Evolutionary conservation across 1,140 invertebrate genomes (phyloP).

Genomic region (Mamestra configurata): DNA sequence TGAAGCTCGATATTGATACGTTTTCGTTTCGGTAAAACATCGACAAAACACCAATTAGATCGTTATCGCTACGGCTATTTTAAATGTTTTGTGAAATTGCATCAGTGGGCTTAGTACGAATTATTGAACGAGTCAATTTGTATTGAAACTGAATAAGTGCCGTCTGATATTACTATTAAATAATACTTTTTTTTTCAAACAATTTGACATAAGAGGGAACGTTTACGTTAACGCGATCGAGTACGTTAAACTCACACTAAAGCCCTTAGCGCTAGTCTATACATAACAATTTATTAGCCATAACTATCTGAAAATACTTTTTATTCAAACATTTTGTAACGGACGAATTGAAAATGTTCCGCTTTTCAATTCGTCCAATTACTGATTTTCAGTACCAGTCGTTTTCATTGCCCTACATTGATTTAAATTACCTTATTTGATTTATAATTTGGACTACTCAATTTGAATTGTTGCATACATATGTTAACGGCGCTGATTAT

Average conservation of each 20-base stretch:
- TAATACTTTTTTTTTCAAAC: too few relatives aligned
- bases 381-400: constrained; percentile 1
- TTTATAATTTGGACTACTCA: constrained; percentile 21
- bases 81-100: neutral
- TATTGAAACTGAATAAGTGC: too few relatives aligned
- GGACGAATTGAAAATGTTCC: neutral
- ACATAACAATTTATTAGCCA: neutral
- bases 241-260: too few relatives aligned
- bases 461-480: neutral
- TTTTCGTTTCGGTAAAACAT: neutral
- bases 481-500: neutral
- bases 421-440: constrained; percentile 17
- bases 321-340: neutral
- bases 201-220: too few relatives aligned
- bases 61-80: neutral
- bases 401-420: constrained; percentile 28
- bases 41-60: neutral
- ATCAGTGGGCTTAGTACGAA: too few relatives aligned
- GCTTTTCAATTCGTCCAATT: constrained; percentile 13
- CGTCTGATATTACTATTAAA: too few relatives aligned
- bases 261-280: too few relatives aligned
- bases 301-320: neutral
- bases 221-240: too few relatives aligned
- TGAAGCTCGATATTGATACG: neutral
- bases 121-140: too few relatives aligned